These are phyloP conservation scores for Trochalopteron elliotii DNA, from an alignment of 2,113 vertebrate genomes.

Conservation along the genomic window DNA sequence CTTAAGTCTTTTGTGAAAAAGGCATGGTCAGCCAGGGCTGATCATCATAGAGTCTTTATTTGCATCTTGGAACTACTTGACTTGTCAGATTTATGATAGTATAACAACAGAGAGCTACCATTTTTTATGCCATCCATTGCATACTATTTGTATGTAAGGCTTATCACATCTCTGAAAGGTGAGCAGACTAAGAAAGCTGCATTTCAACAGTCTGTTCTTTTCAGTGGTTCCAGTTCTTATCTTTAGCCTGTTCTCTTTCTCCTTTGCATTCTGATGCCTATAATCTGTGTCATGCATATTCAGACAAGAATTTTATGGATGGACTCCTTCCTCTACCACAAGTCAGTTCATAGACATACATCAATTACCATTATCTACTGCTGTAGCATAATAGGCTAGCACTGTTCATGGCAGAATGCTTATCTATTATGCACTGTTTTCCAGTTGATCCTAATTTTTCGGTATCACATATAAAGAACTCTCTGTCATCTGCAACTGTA, in stretches of 20 bases:
- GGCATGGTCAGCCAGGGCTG: not conserved
- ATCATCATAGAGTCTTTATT: not conserved
- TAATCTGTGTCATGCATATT: not conserved
- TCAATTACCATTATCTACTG: not conserved
- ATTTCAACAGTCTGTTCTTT: not conserved
- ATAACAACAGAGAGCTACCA: not conserved
- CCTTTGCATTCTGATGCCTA: not conserved
- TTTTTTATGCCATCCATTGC: not conserved
- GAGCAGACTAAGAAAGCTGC: not conserved
- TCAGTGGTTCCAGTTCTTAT: not conserved
- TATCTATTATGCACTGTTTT: not conserved
- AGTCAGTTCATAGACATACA: not conserved
- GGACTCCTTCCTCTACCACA: not conserved
- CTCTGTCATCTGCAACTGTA: not conserved
- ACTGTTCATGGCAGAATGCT: not conserved
- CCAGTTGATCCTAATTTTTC: not conserved
- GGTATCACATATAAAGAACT: not conserved
- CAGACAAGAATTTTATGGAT: not conserved
- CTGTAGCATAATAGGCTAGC: not conserved
- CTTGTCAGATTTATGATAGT: not conserved
- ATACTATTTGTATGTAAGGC: not conserved
- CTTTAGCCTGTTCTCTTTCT: not conserved
- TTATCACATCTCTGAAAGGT: not conserved
- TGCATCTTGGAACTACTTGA: not conserved
- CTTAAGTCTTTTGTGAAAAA: not conserved